phyloP scores from a whole-genome alignment of 2,888 invertebrate species.

The Anthrax anthrax region DNA sequence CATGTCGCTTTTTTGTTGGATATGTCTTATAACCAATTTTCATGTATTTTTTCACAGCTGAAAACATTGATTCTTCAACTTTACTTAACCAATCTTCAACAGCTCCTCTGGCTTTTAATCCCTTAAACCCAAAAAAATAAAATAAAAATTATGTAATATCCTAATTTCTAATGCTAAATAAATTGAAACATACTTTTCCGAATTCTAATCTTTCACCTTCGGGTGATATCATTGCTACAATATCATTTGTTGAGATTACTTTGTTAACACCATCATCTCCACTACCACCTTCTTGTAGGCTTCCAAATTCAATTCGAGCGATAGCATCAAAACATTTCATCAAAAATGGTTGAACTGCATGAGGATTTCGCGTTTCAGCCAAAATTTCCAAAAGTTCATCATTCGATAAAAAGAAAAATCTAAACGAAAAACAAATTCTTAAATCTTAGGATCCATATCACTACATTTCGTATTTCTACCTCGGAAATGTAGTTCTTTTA shows the following conservation, averaged over 20 bases:
- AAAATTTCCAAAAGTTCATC: conserved; percentile 81
- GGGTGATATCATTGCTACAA: conserved; percentile 78
- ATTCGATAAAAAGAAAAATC: conserved; percentile 78
- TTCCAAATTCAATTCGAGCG: conserved; percentile 60
- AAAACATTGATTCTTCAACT: conserved; percentile 82
- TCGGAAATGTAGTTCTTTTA: conserved; percentile 72
- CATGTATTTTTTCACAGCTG: conserved; percentile 60
- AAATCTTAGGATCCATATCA: no score
- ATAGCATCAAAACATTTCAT: conserved; percentile 83
- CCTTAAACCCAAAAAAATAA: conserved; percentile 33
- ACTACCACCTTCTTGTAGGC: conserved; percentile 42
- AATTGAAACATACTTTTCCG: conserved; percentile 42
- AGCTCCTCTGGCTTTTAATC: conserved; percentile 72
- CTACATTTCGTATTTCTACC: no score
- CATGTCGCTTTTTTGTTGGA: conserved; percentile 43
- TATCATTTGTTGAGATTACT: conserved; percentile 58
- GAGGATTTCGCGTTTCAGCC: conserved; percentile 79
- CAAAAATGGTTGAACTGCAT: conserved; percentile 79
- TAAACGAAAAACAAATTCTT: conserved; percentile 8
- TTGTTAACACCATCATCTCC: conserved; percentile 31
- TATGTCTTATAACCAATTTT: conserved; percentile 59
- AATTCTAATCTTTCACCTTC: conserved; percentile 71
- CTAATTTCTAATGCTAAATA: no score
- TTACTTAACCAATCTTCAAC: conserved; percentile 87
- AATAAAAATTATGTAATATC: no score